Evolutionary conservation across 2,113 vertebrate species (phyloP).

Genomic region (Otis tarda): DNA sequence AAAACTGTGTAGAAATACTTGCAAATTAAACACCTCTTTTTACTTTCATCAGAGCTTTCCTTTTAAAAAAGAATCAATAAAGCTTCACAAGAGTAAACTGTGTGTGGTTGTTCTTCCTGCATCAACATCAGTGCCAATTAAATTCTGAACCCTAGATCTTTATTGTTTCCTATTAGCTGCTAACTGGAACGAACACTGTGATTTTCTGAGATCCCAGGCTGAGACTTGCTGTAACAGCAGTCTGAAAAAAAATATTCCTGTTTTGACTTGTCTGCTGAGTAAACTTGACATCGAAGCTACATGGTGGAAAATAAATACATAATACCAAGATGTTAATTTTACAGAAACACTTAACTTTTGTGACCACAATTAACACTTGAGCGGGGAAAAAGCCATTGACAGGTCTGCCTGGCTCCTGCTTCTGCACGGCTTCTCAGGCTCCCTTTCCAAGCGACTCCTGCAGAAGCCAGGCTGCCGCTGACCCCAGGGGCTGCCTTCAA

Average conservation of each 20-base stretch:
- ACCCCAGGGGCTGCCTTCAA: conserved; percentile 40
- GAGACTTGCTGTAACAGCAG: conserved; percentile 22
- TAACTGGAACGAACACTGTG: conserved; percentile 10
- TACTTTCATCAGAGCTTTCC: conserved; percentile 45
- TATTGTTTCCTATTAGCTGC: conserved; percentile 56
- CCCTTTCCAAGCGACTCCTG: not conserved
- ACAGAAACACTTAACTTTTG: conserved; percentile 63
- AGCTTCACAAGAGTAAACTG: conserved; percentile 50
- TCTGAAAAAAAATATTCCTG: conserved; percentile 9
- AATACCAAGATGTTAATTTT: conserved; percentile 59
- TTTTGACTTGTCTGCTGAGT: conserved; percentile 55
- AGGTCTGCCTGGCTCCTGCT: conserved; percentile 27
- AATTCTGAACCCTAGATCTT: conserved; percentile 50
- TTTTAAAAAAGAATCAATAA: conserved; percentile 49
- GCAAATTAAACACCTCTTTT: conserved; percentile 29
- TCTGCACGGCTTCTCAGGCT: not conserved
- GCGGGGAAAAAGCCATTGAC: not conserved
- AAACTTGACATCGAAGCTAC: conserved; percentile 46
- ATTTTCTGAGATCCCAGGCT: conserved; percentile 37
- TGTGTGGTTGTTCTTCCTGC: not conserved
- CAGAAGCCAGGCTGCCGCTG: not conserved
- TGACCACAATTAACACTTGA: conserved; percentile 53
- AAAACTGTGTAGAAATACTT: conserved; percentile 59
- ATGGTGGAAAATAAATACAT: conserved; percentile 40
- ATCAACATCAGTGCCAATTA: conserved; percentile 47